Evolutionary conservation across 2,113 vertebrate genomes (phyloP).

Genomic region (Poecilia latipinna): DNA sequence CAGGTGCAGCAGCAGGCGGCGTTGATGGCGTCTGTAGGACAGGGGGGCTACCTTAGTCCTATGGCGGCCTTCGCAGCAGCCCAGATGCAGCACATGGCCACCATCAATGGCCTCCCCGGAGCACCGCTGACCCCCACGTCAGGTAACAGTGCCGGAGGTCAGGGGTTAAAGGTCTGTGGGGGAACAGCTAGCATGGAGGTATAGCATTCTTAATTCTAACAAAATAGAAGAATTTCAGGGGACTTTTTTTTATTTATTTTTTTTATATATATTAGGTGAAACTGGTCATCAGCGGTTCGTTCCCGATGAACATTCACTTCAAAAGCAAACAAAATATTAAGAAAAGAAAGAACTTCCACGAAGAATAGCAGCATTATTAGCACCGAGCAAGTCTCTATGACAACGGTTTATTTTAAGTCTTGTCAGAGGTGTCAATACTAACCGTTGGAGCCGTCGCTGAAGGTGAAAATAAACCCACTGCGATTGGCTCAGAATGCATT

Average conservation of each 20-base stretch:
- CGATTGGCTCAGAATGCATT: conserved; percentile 7
- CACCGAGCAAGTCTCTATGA: neutral
- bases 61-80: conserved; percentile 98
- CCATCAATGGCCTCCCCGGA: conserved; percentile 95
- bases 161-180: neutral
- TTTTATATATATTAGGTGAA: neutral
- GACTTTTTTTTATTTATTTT: neutral
- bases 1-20: conserved; percentile 99
- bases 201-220: neutral
- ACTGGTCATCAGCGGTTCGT: neutral
- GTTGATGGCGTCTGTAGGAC: conserved; percentile 94
- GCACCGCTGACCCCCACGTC: conserved; percentile 97
- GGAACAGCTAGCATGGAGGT: neutral
- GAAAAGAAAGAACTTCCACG: neutral
- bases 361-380: neutral
- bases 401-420: neutral
- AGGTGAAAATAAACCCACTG: neutral
- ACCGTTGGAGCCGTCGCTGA: neutral
- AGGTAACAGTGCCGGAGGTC: conserved; percentile 78
- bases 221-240: neutral
- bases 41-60: conserved; percentile 97
- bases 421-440: neutral
- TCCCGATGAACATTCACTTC: no score
- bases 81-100: conserved; percentile 99
- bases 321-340: neutral